A percentile compares a stretch with the other conserved stretches of the same genome.
These are phyloP conservation scores for Acanthis flammea DNA, from an alignment of 2,797 vertebrate species.

Conservation along the genomic window DNA sequence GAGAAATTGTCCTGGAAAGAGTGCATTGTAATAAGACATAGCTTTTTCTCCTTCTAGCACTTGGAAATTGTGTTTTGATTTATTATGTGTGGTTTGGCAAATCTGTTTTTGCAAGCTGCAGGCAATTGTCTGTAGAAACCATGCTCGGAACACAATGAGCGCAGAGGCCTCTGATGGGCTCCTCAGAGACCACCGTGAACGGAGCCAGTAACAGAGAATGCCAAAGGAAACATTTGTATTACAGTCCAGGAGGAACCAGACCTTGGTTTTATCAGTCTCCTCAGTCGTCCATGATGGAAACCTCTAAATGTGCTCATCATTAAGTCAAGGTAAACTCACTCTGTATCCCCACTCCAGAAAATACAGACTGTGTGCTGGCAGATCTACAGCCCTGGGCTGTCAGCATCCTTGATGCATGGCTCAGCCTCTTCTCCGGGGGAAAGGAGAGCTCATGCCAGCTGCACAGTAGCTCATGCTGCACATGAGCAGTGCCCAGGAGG, in stretches of 20 bases:
- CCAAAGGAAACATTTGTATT: conserved; percentile 60
- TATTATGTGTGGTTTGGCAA: conserved; percentile 55
- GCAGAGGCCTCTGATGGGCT: conserved; percentile 7
- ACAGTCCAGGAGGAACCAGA: conserved; percentile 20
- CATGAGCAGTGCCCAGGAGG: background rate
- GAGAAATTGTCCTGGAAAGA: background rate
- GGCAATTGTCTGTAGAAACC: conserved; percentile 42
- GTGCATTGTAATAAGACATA: background rate
- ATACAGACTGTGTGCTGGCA: background rate
- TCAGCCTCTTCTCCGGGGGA: background rate
- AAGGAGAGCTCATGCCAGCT: background rate
- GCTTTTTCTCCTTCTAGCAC: background rate
- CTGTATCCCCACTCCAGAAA: background rate
- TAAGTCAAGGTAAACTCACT: conserved; percentile 1
- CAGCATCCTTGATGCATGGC: background rate
- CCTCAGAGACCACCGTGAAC: background rate
- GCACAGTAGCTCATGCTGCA: background rate
- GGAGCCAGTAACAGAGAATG: conserved; percentile 28
- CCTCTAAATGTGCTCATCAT: background rate
- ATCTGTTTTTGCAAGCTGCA: conserved; percentile 34
- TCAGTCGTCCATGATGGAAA: background rate
- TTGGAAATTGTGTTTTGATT: conserved; percentile 58
- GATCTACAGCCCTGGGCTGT: background rate
- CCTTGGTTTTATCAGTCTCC: conserved; percentile 47
- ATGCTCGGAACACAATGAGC: background rate